Evolutionary conservation across 2,888 invertebrate genomes (phyloP), one percentile per base, ranked within the genome.

Genomic region (Yponomeuta evonymella): DNA sequence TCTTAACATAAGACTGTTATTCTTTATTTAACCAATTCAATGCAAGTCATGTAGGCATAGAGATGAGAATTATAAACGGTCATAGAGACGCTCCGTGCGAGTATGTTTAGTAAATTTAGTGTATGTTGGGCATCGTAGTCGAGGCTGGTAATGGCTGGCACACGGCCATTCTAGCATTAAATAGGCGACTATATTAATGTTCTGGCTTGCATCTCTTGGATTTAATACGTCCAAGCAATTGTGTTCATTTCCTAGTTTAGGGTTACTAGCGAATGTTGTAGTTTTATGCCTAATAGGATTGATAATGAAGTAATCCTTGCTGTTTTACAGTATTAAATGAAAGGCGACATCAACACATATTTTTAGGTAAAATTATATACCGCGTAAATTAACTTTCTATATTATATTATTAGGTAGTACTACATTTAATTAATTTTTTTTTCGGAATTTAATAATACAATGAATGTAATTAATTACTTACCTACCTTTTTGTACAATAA

Each of bases 171-270:
- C 12, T 65, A 33, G 65, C 43, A 33, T 36, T 67, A 9, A n/a
- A 67, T 67, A 36, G 68, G 30, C 2, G 36, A 36, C n/a, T 67
- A 58, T 58, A 15, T 58, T 15, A 58, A 58, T 12, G 12, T 10
- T 36, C 73, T 80, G 79, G 81, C 79, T 82, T 82, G 81, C 80
- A 84, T 79, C 79, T 81, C 83, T 86, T 86, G 83, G 84, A 86
- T 83, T 30, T 36, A 66, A 36, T 79, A 58, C 77, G 82, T 87
- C 87, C 87, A 83, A 84, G 82, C 76, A 83, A 80, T 83, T 89
- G 88, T 90, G 89, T 90, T 90, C 89, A 89, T 83, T 83, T 79
- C 78, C 78, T 87, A 86, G 83, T 68, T 75, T 72, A 58, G 51
- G 82, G 77, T 58, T 71, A 76, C 75, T 73, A 79, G 77, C 75